Evolutionary conservation across 2,113 vertebrate species (phyloP).

Genomic region (Thymallus thymallus): DNA sequence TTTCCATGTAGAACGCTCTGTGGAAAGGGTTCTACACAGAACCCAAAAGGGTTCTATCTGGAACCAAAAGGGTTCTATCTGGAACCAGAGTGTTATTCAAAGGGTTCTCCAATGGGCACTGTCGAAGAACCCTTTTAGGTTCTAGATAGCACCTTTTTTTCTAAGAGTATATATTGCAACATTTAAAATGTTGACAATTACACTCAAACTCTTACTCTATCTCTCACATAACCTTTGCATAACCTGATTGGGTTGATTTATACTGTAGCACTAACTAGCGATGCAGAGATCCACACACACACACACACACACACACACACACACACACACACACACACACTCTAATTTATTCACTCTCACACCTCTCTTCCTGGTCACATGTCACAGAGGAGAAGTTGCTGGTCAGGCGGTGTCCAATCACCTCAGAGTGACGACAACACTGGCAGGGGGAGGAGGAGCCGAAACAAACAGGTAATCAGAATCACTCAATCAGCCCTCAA

Average conservation of each 20-base stretch:
- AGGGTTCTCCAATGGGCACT: too few species aligned
- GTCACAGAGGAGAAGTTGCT: constrained; percentile 78
- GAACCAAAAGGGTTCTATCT: too few species aligned
- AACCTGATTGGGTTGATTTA: constrained; percentile 9
- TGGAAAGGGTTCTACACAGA: too few species aligned
- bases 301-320: too few species aligned
- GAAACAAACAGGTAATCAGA: constrained; percentile 70
- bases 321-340: too few species aligned
- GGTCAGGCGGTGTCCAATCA: constrained; percentile 71
- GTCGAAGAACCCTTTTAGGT: too few species aligned
- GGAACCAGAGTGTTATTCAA: too few species aligned
- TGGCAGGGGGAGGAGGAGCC: constrained; percentile 75
- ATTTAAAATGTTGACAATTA: not conserved
- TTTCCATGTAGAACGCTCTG: too few species aligned
- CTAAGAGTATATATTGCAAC: not conserved
- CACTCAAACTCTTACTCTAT: not conserved
- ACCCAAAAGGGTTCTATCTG: too few species aligned
- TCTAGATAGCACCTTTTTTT: too few species aligned
- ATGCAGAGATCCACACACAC: not conserved
- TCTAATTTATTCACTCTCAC: not conserved
- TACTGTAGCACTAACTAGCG: not conserved
- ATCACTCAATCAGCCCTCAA: not conserved
- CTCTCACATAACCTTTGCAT: constrained; percentile 10
- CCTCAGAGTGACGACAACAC: constrained; percentile 74
- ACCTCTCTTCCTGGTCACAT: constrained; percentile 16